These are phyloP conservation scores for Meteorus colon DNA, from an alignment of 2,888 invertebrate species.

Conservation along the genomic window DNA sequence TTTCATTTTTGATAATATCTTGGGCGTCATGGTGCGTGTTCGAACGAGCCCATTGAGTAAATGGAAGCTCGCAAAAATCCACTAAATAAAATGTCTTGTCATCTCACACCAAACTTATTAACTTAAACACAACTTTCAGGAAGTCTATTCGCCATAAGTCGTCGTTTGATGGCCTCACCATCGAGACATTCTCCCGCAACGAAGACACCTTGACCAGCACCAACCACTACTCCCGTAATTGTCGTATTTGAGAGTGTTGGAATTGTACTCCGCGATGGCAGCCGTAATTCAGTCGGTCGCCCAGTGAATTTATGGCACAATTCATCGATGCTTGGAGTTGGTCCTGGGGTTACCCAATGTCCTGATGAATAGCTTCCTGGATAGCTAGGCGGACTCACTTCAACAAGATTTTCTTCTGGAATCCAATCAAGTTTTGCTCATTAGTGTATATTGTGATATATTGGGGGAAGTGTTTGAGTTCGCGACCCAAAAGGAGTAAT, in stretches of 20 bases:
- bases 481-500: too few species aligned
- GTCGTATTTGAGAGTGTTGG: conserved; percentile 60
- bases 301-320: conserved; percentile 70
- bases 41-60: conserved; percentile 15
- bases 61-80: conserved; percentile 21
- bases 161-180: conserved; percentile 90
- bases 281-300: conserved; percentile 70
- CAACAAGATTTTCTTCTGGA: conserved; percentile 68
- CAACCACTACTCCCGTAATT: conserved; percentile 60
- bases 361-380: conserved; percentile 68
- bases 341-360: conserved; percentile 75
- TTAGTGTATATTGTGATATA: conserved; percentile 3
- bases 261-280: conserved; percentile 69
- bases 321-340: conserved; percentile 72
- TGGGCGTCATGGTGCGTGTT: conserved; percentile 19
- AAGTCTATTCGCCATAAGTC: conserved; percentile 89
- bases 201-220: conserved; percentile 66
- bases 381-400: conserved; percentile 71
- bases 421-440: conserved; percentile 40
- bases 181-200: conserved; percentile 78
- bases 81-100: conserved; percentile 12
- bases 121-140: conserved; percentile 91
- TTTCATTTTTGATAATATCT: conserved; percentile 15
- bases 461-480: background rate
- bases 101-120: background rate